Percentiles rank a stretch among this genome's conserved stretches.
Conservation (phyloP, 2,113 vertebrate species). For the Boleophthalmus pectinirostris region DNA sequence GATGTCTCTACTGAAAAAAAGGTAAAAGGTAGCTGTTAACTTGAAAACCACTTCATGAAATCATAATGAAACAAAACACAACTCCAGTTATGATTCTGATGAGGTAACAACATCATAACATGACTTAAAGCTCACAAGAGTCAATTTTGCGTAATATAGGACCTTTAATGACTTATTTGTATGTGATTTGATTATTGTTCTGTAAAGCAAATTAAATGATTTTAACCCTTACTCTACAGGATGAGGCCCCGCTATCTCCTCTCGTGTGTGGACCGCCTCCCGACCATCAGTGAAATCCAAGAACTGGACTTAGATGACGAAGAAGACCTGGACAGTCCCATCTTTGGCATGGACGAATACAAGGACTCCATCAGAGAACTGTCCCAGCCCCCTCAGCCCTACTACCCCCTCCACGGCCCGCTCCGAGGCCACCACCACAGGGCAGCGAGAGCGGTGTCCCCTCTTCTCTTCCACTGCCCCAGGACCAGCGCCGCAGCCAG, state of each 20-base stretch:
- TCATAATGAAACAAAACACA: too few relatives aligned
- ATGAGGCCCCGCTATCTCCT: constrained; percentile 60
- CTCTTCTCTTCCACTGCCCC: background rate
- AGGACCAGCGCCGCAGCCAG: constrained; percentile 22
- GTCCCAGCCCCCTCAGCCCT: constrained; percentile 50
- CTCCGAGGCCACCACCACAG: constrained; percentile 45
- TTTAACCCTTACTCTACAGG: constrained; percentile 15
- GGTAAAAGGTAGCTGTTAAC: too few relatives aligned
- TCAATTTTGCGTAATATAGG: too few relatives aligned
- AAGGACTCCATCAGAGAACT: constrained; percentile 67
- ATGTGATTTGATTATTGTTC: too few relatives aligned
- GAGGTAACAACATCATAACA: too few relatives aligned
- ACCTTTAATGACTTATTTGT: too few relatives aligned
- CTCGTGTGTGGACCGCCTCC: constrained; percentile 57
- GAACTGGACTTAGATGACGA: constrained; percentile 42
- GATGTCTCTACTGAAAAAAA: too few relatives aligned
- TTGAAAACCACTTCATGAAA: too few relatives aligned
- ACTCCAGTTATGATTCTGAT: too few relatives aligned
- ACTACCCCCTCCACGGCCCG: constrained; percentile 56
- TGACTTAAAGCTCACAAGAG: too few relatives aligned
- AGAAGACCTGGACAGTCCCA: background rate
- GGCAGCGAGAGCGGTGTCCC: background rate
- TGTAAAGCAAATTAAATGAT: too few relatives aligned
- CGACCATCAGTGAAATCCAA: constrained; percentile 61
- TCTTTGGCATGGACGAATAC: constrained; percentile 62